Percentiles rank a stretch among this genome's conserved stretches.
Conservation (phyloP, 2,888 invertebrate genomes). For the Nowickia ferox region DNA sequence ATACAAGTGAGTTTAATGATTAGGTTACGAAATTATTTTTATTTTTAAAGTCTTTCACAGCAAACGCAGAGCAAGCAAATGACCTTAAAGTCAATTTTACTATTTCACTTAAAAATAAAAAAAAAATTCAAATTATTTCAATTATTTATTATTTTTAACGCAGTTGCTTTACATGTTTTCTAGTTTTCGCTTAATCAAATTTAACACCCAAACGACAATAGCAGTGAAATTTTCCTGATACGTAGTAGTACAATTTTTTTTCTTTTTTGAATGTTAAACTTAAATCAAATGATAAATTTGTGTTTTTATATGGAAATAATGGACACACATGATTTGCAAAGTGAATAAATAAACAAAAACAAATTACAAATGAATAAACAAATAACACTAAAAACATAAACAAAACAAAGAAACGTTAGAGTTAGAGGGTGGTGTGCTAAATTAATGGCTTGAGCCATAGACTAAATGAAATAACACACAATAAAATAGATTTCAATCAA, state of each 20-base stretch:
- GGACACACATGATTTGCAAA: slow-evolving; percentile 19
- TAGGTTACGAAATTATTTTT: neutral
- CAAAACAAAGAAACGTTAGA: neutral
- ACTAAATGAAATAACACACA: too few species aligned
- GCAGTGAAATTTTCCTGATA: slow-evolving; percentile 63
- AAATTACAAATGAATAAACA: neutral
- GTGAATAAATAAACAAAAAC: slow-evolving; percentile 13
- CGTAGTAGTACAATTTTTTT: slow-evolving; percentile 27
- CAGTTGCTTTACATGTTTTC: slow-evolving; percentile 21
- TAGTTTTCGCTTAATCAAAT: slow-evolving; percentile 52
- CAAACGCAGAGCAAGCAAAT: slow-evolving; percentile 1
- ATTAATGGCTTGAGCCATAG: neutral
- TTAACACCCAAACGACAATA: slow-evolving; percentile 44
- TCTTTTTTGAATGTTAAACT: slow-evolving; percentile 30
- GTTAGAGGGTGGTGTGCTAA: neutral
- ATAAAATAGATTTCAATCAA: too few species aligned
- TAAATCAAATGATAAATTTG: slow-evolving; percentile 57
- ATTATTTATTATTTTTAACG: slow-evolving; percentile 33
- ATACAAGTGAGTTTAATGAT: neutral
- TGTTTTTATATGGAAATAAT: slow-evolving; percentile 30
- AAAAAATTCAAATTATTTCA: slow-evolving; percentile 27
- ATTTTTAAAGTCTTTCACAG: neutral
- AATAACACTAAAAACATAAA: slow-evolving; percentile 1
- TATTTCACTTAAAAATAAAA: neutral
- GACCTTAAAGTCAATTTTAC: slow-evolving; percentile 44